Evolutionary conservation across 2,888 invertebrate species (phyloP), one percentile per base, ranked within the genome.

Genomic region (Philhelius pedissequus): DNA sequence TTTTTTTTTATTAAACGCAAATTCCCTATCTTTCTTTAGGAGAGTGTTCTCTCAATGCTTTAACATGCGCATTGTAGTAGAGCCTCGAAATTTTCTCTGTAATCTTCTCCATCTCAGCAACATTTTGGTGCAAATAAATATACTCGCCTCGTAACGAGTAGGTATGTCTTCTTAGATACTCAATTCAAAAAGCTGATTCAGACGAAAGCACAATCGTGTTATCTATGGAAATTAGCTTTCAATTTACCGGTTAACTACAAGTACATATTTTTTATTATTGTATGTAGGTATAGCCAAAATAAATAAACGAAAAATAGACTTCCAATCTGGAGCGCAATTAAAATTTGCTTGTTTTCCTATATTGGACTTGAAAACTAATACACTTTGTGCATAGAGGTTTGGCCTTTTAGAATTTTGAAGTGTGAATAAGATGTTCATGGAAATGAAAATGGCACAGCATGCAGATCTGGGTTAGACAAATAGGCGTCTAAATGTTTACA

Each of bases 181-280:
- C 32, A 68, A 15, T 56, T 45, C 20, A 30, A 54, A 54, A 56
- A 32, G 40, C 52, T 79, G n/a, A 43, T 52, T 35, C 11, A 25
- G 40, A 56, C 43, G 60, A 78, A 78, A 83, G 74, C 78, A 52
- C 82, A 77, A 54, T 70, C n/a, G 9, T 60, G 70, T 78, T 75
- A 79, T 78, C 78, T 78, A 83, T 79, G 78, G 82, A 83, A 83
- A 83, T 83, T 83, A 69, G 82, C 69, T 78, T 54, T 54, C 40
- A 78, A 50, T 74, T 78, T 64, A 69, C 78, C 83, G 78, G 78
- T 58, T 58, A 70, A 25, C 35, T 75, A 50, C 78, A 75, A 78
- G 66, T 54, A 60, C n/a, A n/a, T n/a, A n/a, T n/a, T 45, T 75
- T 54, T 50, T 56, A 64, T 50, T 64, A 35, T 43, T 18, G 18